phyloP scores from a whole-genome alignment of 23 tunicate species.

The Trididemnum nubilum region DNA sequence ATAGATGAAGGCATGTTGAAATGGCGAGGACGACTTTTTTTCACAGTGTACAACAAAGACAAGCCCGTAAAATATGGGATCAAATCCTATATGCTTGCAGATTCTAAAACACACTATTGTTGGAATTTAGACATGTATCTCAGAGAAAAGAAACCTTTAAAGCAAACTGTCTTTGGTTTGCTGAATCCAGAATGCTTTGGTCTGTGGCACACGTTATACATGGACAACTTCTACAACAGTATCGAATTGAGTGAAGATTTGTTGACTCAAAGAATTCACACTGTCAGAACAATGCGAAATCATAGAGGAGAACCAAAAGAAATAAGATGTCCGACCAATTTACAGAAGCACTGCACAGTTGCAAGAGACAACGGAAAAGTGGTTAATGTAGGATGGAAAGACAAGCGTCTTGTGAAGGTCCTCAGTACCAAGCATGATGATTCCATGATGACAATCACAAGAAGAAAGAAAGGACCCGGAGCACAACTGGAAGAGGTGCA shows the following conservation, averaged over 20 bases:
- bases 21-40: conserved; percentile 23
- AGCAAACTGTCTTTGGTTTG: conserved; percentile 28
- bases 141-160: conserved; percentile 8
- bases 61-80: conserved; percentile 43
- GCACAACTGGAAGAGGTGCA: conserved; percentile 20
- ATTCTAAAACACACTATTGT: conserved; percentile 29
- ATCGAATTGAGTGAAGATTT: conserved; percentile 24
- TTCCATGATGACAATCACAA: neutral
- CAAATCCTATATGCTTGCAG: conserved; percentile 39
- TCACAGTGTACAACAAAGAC: conserved; percentile 39
- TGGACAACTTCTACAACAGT: conserved; percentile 46
- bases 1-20: conserved; percentile 44
- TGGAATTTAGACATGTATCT: conserved; percentile 27
- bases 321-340: neutral
- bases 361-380: conserved; percentile 14
- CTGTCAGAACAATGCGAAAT: conserved; percentile 13
- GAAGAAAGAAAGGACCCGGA: conserved; percentile 9
- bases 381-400: conserved; percentile 31
- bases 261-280: conserved; percentile 16
- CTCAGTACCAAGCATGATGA: conserved; percentile 45
- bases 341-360: neutral
- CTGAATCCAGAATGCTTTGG: conserved; percentile 9
- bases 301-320: conserved; percentile 32
- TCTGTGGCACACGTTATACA: conserved; percentile 32
- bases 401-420: conserved; percentile 40